These are phyloP conservation scores for Serripes groenlandicus DNA, from an alignment of 2,888 invertebrate species.

Conservation along the genomic window DNA sequence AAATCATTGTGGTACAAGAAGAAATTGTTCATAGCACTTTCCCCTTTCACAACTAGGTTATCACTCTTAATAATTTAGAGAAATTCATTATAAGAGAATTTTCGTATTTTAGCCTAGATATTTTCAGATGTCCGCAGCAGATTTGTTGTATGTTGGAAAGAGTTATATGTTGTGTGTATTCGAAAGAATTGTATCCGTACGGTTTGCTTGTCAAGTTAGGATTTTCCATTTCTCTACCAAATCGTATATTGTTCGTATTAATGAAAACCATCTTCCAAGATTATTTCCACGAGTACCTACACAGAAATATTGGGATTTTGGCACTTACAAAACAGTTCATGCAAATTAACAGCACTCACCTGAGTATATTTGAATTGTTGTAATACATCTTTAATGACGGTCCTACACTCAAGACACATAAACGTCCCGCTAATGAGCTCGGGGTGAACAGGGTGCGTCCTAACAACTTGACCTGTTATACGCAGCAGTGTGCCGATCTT, in stretches of 20 bases:
- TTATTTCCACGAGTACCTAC: neutral
- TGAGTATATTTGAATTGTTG: constrained; percentile 96
- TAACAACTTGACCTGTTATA: constrained; percentile 96
- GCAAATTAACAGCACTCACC: constrained; percentile 87
- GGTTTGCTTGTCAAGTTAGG: too few species aligned
- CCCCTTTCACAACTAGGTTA: neutral
- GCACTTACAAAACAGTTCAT: neutral
- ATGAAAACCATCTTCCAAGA: neutral
- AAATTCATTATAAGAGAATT: too few species aligned
- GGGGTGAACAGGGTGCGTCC: constrained; percentile 99
- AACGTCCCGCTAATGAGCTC: constrained; percentile 96
- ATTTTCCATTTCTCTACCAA: too few species aligned
- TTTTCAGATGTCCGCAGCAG: too few species aligned
- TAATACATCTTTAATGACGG: constrained; percentile 96
- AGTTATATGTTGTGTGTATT: too few species aligned
- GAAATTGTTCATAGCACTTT: neutral
- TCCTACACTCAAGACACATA: constrained; percentile 98
- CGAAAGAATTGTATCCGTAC: too few species aligned
- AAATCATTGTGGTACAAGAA: too few species aligned
- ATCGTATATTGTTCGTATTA: too few species aligned
- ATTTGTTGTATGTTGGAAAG: too few species aligned
- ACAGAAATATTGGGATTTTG: neutral
- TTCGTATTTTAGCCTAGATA: too few species aligned
- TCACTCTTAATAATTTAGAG: too few species aligned
- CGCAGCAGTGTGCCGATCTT: constrained; percentile 97